Evolutionary conservation across 2,113 vertebrate species (phyloP).

Genomic region (Sisor rabdophorus): DNA sequence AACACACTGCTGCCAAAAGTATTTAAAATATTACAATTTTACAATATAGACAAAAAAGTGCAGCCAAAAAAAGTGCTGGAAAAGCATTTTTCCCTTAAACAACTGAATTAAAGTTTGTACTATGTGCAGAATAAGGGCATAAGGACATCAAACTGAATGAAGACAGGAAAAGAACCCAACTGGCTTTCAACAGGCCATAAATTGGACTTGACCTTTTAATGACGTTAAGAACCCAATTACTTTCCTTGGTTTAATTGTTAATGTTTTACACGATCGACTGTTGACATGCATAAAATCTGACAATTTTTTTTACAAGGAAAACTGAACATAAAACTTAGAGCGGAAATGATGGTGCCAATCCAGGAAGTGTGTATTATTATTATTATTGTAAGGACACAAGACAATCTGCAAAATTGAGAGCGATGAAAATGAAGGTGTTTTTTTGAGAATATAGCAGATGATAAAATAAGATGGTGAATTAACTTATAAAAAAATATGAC

Average conservation of each 20-base stretch:
- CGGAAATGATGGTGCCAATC: not conserved
- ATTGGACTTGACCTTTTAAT: conserved; percentile 64
- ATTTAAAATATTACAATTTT: conserved; percentile 20
- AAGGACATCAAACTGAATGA: conserved; percentile 25
- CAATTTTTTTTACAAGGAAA: conserved; percentile 6
- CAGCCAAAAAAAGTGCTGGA: not conserved
- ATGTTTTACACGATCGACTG: conserved; percentile 56
- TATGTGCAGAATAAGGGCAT: not conserved
- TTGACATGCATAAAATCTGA: conserved; percentile 42
- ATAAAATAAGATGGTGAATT: not conserved
- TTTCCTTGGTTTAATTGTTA: conserved; percentile 67
- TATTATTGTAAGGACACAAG: not conserved
- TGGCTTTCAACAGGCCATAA: conserved; percentile 56
- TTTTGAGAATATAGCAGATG: not conserved
- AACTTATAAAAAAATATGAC: not conserved
- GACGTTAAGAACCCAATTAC: conserved; percentile 62
- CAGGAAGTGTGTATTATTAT: not conserved
- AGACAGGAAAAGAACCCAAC: conserved; percentile 30
- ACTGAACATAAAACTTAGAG: not conserved
- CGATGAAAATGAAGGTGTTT: too few relatives aligned
- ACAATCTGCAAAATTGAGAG: too few relatives aligned
- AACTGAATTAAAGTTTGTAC: not conserved
- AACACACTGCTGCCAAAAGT: not conserved
- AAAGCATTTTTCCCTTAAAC: not conserved
- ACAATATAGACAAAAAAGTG: not conserved